These are phyloP conservation scores for Cebus imitator DNA, from an alignment of 2,113 vertebrate species.

Conservation along the genomic window DNA sequence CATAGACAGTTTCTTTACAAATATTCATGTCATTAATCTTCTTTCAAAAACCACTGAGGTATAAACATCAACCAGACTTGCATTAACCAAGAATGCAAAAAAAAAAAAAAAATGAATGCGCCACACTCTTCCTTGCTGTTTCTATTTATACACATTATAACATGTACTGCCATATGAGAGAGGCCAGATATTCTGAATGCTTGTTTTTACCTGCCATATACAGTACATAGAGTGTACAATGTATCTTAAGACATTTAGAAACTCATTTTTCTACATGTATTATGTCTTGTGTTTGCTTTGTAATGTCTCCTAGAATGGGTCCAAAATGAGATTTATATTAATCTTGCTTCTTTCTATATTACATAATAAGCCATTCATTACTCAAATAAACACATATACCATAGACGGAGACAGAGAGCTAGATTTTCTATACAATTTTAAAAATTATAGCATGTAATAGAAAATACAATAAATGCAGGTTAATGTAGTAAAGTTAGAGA, in stretches of 20 bases:
- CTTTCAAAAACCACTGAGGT: constrained; percentile 38
- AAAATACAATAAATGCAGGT: background rate
- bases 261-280: background rate
- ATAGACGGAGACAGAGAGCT: background rate
- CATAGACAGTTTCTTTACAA: constrained; percentile 53
- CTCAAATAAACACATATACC: background rate
- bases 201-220: background rate
- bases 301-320: background rate
- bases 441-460: background rate
- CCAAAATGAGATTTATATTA: background rate
- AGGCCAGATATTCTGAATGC: background rate
- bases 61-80: constrained; percentile 19
- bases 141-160: background rate
- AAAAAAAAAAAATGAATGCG: background rate
- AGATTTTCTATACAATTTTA: background rate
- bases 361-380: background rate
- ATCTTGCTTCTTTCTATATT: background rate
- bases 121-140: background rate
- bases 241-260: background rate
- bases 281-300: background rate
- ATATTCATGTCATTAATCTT: constrained; percentile 61
- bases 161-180: background rate
- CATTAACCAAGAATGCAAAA: background rate
- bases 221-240: background rate
- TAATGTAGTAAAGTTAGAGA: background rate